These are phyloP conservation scores for Netelia fuscicornis DNA, from an alignment of 2,888 invertebrate species.

Conservation along the genomic window DNA sequence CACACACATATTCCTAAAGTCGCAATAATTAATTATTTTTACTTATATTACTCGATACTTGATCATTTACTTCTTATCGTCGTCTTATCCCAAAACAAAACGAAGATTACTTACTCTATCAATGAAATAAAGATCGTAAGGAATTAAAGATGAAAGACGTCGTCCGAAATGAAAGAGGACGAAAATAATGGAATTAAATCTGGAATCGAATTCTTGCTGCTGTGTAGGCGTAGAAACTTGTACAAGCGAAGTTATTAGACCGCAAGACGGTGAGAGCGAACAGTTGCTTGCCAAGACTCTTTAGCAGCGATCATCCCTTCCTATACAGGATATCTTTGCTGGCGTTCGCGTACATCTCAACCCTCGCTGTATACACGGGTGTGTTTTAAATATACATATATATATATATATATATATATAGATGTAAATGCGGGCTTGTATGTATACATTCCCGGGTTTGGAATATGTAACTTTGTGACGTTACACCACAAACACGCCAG, in stretches of 20 bases:
- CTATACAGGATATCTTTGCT: conserved; percentile 37
- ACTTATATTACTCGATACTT: too few species aligned
- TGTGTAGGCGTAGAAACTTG: conserved; percentile 69
- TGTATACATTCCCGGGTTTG: conserved; percentile 68
- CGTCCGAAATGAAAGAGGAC: conserved; percentile 10
- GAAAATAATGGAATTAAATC: conserved; percentile 4
- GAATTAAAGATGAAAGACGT: not conserved
- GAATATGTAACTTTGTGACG: conserved; percentile 81
- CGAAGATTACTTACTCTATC: too few species aligned
- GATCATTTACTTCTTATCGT: too few species aligned
- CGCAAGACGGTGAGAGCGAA: conserved; percentile 48
- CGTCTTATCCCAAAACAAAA: too few species aligned
- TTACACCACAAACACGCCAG: conserved; percentile 82
- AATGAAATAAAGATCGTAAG: too few species aligned
- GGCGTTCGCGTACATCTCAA: conserved; percentile 19
- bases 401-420: conserved; percentile 1
- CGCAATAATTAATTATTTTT: too few species aligned
- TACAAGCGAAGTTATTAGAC: conserved; percentile 75
- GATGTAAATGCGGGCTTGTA: conserved; percentile 70
- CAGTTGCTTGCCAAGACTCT: conserved; percentile 53
- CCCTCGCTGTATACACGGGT: conserved; percentile 21
- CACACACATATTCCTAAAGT: too few species aligned
- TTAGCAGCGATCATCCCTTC: conserved; percentile 53
- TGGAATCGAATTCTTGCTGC: conserved; percentile 61
- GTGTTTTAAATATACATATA: conserved; percentile 40